Evolutionary conservation across 2,888 invertebrate genomes (phyloP), one percentile per base, ranked within the genome.

Genomic region (Apamea sordens): DNA sequence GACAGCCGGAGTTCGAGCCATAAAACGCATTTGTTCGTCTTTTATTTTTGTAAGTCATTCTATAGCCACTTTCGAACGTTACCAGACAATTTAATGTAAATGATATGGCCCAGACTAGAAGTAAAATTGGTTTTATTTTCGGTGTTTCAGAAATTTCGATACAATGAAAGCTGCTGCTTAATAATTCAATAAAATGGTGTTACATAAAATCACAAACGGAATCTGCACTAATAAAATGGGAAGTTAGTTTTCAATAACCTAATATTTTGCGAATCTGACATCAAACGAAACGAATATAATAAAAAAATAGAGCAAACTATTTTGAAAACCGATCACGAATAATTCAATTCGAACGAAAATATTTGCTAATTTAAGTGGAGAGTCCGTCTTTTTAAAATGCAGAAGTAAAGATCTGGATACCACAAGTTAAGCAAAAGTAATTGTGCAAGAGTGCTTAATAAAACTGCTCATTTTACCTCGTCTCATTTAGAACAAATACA

Each of bases 11-110:
- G 53, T 71, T 61, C 24, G 15, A 53, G 53, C 32, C 64, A 76
- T 84, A 79, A 85, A 87, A 76, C 63, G 63, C 86, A 76, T 82
- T 75, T 75, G 50, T 68, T 50, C 63, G 74, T 59, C 56, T 44
- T 81, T 81, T 83, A 65, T 72, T 72, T 61, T 50, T 67, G 32
- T 50, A 59, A 69, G 28, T 53, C 59, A 28, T 44, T 84, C 41
- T 70, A 73, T 36, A n/a, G 64, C 64, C 69, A 61, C 50, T 80
- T 72, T 59, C 41, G 56, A 28, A 50, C 15, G 18, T 68, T 59
- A 69, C 53, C 59, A 80, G 85, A 61, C 47, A 56, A 71, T 72
- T 63, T 72, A 63, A 79, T 56, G 36, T 63, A 28, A 56, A 85
- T 72, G 36, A 53, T 68, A 68, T 64, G 24, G 36, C 69, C 59